Conservation (phyloP, 2,888 invertebrate species). For the Mythimna pallens region DNA sequence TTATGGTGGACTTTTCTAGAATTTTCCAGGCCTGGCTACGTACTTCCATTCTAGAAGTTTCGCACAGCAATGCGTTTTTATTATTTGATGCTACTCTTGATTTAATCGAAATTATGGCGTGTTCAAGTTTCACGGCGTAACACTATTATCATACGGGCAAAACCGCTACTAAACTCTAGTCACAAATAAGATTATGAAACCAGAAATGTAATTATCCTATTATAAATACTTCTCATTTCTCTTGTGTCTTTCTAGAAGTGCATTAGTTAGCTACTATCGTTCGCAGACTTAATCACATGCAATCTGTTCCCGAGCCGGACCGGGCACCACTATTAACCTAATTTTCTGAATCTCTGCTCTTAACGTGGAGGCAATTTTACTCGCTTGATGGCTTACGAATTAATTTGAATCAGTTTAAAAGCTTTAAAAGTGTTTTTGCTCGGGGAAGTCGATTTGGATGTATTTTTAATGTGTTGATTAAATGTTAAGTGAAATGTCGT, state of each 20-base stretch:
- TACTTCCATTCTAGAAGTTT: too few relatives aligned
- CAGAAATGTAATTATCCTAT: conserved; percentile 21
- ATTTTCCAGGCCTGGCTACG: too few relatives aligned
- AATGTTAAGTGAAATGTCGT: neutral
- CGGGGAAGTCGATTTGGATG: conserved; percentile 8
- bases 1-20: too few relatives aligned
- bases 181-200: conserved; percentile 4
- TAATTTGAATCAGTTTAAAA: conserved; percentile 53
- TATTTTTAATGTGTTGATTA: neutral
- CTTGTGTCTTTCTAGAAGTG: conserved; percentile 13
- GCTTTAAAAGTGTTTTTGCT: conserved; percentile 30
- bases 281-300: conserved; percentile 49
- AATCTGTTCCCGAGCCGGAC: conserved; percentile 42
- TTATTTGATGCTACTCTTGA: too few relatives aligned
- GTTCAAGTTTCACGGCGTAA: too few relatives aligned
- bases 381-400: conserved; percentile 40
- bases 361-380: conserved; percentile 41
- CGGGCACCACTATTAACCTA: conserved; percentile 58
- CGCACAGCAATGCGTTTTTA: too few relatives aligned
- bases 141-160: too few relatives aligned
- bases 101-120: too few relatives aligned
- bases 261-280: conserved; percentile 35
- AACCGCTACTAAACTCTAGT: neutral
- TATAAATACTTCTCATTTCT: conserved; percentile 27
- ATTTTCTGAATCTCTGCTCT: conserved; percentile 53